A percentile compares a stretch with the other conserved stretches of the same genome.
phyloP scores from a whole-genome alignment of 2,113 vertebrate species.

The Megalops atlanticus region DNA sequence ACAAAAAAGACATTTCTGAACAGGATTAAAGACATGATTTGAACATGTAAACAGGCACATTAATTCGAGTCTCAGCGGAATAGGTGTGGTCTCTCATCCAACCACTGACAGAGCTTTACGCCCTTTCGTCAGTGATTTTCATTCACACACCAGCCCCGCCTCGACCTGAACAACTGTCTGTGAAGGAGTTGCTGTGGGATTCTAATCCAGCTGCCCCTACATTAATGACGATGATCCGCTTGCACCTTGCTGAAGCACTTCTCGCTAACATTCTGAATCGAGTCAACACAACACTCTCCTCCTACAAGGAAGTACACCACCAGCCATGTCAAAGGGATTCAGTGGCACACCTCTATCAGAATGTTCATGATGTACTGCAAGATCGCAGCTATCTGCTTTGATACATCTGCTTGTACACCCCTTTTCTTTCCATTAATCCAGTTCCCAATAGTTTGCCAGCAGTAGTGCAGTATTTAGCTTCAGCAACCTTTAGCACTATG shows the following conservation, averaged over 20 bases:
- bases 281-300: neutral
- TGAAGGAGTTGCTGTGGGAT: constrained; percentile 3
- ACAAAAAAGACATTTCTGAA: constrained; percentile 15
- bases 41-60: constrained; percentile 46
- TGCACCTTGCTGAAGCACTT: neutral
- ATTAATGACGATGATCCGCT: neutral
- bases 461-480: constrained; percentile 23
- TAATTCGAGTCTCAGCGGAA: constrained; percentile 45
- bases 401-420: neutral
- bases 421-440: neutral
- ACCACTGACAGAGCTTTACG: constrained; percentile 67
- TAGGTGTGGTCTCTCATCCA: constrained; percentile 61
- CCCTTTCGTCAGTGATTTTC: constrained; percentile 75
- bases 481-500: constrained; percentile 1
- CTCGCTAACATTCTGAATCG: neutral
- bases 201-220: constrained; percentile 9
- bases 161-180: constrained; percentile 51
- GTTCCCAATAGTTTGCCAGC: constrained; percentile 1
- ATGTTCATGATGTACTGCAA: neutral
- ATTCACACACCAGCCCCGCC: constrained; percentile 61
- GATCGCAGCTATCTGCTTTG: neutral
- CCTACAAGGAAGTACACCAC: neutral
- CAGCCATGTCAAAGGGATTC: neutral
- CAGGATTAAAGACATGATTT: constrained; percentile 18
- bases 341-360: neutral